A percentile compares a stretch with the other conserved stretches of the same genome.
phyloP scores from a whole-genome alignment of 2,797 vertebrate genomes.

The Pseudomugil tenellus region DNA sequence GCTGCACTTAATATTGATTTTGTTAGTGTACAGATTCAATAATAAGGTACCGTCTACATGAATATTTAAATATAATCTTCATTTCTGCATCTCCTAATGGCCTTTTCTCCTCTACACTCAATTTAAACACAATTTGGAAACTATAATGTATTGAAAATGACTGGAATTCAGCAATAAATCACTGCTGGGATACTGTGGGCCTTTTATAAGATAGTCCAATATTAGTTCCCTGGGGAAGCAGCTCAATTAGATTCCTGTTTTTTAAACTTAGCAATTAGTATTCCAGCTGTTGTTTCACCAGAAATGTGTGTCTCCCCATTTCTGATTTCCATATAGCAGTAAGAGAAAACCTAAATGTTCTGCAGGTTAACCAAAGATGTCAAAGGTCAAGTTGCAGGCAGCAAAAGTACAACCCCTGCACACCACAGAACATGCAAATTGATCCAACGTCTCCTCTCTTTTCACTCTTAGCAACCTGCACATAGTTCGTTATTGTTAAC shows the following conservation, averaged over 20 bases:
- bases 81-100: slow-evolving; percentile 99
- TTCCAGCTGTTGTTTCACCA: slow-evolving; percentile 93
- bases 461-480: slow-evolving; percentile 47
- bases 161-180: slow-evolving; percentile 99
- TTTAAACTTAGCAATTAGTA: slow-evolving; percentile 97
- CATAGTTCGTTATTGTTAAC: slow-evolving; percentile 75
- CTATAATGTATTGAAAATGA: slow-evolving; percentile 99
- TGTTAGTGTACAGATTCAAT: slow-evolving; percentile 99
- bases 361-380: slow-evolving; percentile 78
- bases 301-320: slow-evolving; percentile 87
- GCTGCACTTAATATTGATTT: slow-evolving; percentile 99
- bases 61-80: slow-evolving; percentile 99
- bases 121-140: slow-evolving; percentile 99
- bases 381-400: slow-evolving; percentile 89
- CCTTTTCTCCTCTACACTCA: slow-evolving; percentile 99
- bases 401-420: slow-evolving; percentile 84
- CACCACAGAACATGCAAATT: slow-evolving; percentile 48
- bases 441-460: slow-evolving; percentile 43
- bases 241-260: slow-evolving; percentile 99
- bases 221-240: slow-evolving; percentile 90
- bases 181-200: slow-evolving; percentile 93
- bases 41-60: slow-evolving; percentile 99
- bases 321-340: slow-evolving; percentile 76
- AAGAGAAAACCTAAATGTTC: slow-evolving; percentile 75
- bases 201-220: slow-evolving; percentile 98